phyloP scores from a whole-genome alignment of 2,888 invertebrate species.

The Byasa hedistus region DNA sequence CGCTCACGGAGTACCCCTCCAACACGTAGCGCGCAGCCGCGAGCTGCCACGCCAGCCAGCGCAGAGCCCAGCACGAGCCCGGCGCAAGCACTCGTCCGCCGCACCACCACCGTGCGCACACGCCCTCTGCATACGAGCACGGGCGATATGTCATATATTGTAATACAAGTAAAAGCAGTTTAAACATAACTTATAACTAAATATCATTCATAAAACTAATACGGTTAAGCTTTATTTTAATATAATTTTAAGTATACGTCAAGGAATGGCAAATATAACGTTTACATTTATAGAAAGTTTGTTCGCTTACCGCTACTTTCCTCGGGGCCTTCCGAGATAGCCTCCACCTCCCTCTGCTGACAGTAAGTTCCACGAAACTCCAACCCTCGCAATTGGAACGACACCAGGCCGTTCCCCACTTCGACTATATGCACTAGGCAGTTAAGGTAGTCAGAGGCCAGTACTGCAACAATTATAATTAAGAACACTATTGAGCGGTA shows the following conservation, averaged over 20 bases:
- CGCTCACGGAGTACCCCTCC: slow-evolving; percentile 98
- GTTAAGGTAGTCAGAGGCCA: slow-evolving; percentile 98
- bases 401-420: slow-evolving; percentile 97
- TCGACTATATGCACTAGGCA: slow-evolving; percentile 99
- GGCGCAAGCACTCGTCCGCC: slow-evolving; percentile 94
- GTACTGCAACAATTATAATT: slow-evolving; percentile 78
- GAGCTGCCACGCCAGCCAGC: slow-evolving; percentile 99
- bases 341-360: slow-evolving; percentile 99
- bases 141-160: background rate
- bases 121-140: slow-evolving; percentile 36
- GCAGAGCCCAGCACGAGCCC: slow-evolving; percentile 97
- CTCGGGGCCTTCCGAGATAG: slow-evolving; percentile 97
- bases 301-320: slow-evolving; percentile 89
- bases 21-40: slow-evolving; percentile 97
- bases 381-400: slow-evolving; percentile 97
- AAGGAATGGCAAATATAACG: too few relatives aligned
- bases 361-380: slow-evolving; percentile 99
- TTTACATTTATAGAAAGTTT: background rate
- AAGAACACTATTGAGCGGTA: too few relatives aligned
- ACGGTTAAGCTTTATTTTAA: too few relatives aligned
- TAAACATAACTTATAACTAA: too few relatives aligned
- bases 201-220: too few relatives aligned
- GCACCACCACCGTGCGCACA: slow-evolving; percentile 70
- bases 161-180: background rate
- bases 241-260: too few relatives aligned